Base-by-base conservation (phyloP, 2,888 invertebrate genomes). In the Protodeltote pygarga region DNA sequence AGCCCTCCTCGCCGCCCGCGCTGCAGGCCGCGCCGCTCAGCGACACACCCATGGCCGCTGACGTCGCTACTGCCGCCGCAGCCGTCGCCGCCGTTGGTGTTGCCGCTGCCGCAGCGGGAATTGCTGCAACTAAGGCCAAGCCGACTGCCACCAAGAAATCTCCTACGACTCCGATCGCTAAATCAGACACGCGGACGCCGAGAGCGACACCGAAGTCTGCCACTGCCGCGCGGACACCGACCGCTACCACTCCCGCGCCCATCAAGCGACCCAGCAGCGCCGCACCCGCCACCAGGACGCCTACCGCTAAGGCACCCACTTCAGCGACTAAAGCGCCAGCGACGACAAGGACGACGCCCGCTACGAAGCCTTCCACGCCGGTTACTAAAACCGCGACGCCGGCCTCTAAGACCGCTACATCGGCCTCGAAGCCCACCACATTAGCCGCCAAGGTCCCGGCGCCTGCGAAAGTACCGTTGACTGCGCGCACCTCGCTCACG, bases 161-260 rank as follows among this genome's bases (percentile, higher is more conserved):
- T 0, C 70, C 79, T 10, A 66, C 82, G 17, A 78, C 82, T 0
- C 75, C 83, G 25, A 67, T 65, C 5, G 55, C 77, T 4, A 78
- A 77, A 24, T 25, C 73, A 0, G 74, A 77, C 21, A 37, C 60
- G n/a, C 73, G 70, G n/a, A 71, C 77, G 1, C 63, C 76, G 3
- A 68, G 54, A 21, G 46, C 73, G 2, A 63, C 81, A 2, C 21
- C 75, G n/a, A 81, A 81, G 39, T 50, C 79, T 21, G 58, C 58
- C 65, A 5, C 81, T 61, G 52, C 80, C 14, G 55, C 75, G 20
- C 79, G 62, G 28, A 77, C 72, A 2, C 68, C 83, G 2, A 60
- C 69, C 0, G 61, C 79, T 46, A 34, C 71, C 11, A 63, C 79
- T 19, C 49, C 75, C 31, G 62, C 74, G 21, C 63, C 63, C 1